Evolutionary conservation across 2,113 vertebrate species (phyloP).

Genomic region (Panthera uncia): DNA sequence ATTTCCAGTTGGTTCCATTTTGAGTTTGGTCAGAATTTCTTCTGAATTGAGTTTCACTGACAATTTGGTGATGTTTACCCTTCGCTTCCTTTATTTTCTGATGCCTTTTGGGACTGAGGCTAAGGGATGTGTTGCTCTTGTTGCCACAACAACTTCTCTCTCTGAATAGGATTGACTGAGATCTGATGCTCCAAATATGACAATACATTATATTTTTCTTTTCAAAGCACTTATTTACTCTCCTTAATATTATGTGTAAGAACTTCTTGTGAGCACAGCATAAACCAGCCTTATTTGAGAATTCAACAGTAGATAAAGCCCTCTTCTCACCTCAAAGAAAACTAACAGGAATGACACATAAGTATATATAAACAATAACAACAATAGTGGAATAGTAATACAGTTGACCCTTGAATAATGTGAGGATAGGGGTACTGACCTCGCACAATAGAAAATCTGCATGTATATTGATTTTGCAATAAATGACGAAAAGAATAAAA

Average conservation of each 20-base stretch:
- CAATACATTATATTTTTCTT: neutral
- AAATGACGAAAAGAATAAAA: too few relatives aligned
- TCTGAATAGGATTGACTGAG: neutral
- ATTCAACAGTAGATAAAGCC: neutral
- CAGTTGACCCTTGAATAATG: neutral
- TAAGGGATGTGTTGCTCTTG: neutral
- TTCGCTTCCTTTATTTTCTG: slow-evolving; percentile 71
- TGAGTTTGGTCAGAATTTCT: slow-evolving; percentile 79
- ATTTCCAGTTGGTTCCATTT: slow-evolving; percentile 74
- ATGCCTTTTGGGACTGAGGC: slow-evolving; percentile 31
- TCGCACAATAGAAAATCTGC: neutral
- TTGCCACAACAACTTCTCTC: neutral
- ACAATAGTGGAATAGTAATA: neutral
- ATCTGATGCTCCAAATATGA: neutral
- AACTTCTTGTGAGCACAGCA: neutral
- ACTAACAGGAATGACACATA: neutral
- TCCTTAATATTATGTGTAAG: neutral
- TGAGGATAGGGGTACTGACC: neutral
- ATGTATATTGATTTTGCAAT: neutral
- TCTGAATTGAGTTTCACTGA: slow-evolving; percentile 77
- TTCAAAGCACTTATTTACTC: neutral
- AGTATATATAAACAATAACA: neutral
- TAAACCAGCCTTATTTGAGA: neutral
- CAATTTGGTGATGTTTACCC: slow-evolving; percentile 69
- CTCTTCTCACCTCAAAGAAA: neutral